These are phyloP conservation scores for Trachelipus rathkii DNA, from an alignment of 1,140 invertebrate genomes.

Conservation along the genomic window DNA sequence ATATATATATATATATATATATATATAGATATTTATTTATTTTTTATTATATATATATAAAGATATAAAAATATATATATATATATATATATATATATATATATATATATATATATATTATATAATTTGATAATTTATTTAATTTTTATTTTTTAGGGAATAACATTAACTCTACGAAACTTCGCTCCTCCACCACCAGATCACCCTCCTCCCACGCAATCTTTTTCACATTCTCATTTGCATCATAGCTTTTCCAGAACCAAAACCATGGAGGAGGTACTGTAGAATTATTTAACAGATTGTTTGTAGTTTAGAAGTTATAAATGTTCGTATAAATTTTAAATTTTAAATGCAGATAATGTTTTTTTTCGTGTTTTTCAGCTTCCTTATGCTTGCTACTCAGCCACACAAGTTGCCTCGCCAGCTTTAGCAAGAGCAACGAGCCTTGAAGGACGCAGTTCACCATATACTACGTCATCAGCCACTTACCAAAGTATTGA, in stretches of 20 bases:
- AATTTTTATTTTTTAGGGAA: not conserved
- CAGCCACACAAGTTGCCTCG: constrained; percentile 40
- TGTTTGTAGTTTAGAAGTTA: not conserved
- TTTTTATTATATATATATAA: constrained; percentile 14
- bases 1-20: not conserved
- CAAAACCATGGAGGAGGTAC: constrained; percentile 42
- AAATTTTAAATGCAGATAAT: not conserved
- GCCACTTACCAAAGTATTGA: constrained; percentile 45
- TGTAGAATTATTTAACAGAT: not conserved
- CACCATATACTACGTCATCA: constrained; percentile 39
- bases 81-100: not conserved
- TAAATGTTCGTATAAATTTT: not conserved
- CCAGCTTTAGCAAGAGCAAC: constrained; percentile 36
- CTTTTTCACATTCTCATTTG: constrained; percentile 19
- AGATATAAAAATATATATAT: constrained; percentile 7
- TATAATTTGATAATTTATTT: not conserved
- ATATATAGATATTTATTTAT: not conserved
- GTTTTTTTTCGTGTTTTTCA: constrained; percentile 13
- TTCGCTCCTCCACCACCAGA: constrained; percentile 33
- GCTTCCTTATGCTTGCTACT: constrained; percentile 44
- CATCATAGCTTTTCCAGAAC: constrained; percentile 34
- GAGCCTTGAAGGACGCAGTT: constrained; percentile 40
- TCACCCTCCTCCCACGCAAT: constrained; percentile 31
- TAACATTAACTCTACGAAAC: constrained; percentile 13
- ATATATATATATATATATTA: constrained; percentile 1